A percentile compares a stretch with the other conserved stretches of the same genome.
phyloP scores from a whole-genome alignment of 2,113 vertebrate genomes.

The Orthochromis malagaraziensis region DNA sequence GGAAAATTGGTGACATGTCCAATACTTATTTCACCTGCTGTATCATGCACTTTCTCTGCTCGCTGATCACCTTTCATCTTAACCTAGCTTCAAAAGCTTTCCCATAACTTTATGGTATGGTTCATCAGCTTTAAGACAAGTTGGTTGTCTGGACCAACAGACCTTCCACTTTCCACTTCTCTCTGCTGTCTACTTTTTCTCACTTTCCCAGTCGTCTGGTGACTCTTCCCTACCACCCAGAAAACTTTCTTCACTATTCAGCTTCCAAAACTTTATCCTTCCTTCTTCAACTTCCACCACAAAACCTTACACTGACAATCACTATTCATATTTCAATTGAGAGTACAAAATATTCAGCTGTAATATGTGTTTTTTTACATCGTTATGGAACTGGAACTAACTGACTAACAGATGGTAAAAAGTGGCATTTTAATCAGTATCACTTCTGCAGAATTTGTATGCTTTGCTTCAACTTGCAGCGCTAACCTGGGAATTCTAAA shows the following conservation, averaged over 20 bases:
- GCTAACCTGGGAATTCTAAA: background rate
- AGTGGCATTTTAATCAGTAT: background rate
- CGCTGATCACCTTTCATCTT: background rate
- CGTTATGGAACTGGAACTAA: rapidly evolving
- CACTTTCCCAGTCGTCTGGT: background rate
- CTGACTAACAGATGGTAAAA: background rate
- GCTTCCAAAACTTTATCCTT: background rate
- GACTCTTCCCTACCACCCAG: background rate
- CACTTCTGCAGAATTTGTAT: background rate
- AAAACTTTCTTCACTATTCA: background rate
- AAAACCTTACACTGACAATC: background rate
- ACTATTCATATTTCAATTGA: background rate
- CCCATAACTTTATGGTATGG: background rate
- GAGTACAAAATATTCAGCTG: background rate
- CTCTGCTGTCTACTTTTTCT: background rate
- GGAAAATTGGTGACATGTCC: background rate
- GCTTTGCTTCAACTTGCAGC: background rate
- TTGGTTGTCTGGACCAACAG: background rate
- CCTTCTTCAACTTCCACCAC: background rate
- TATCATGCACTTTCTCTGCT: background rate
- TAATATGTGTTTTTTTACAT: background rate
- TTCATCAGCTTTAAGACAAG: background rate
- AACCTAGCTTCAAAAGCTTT: background rate
- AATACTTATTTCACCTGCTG: background rate
- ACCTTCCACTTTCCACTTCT: background rate